Evolutionary conservation across 2,113 vertebrate species (phyloP).

Genomic region (Tursiops truncatus): DNA sequence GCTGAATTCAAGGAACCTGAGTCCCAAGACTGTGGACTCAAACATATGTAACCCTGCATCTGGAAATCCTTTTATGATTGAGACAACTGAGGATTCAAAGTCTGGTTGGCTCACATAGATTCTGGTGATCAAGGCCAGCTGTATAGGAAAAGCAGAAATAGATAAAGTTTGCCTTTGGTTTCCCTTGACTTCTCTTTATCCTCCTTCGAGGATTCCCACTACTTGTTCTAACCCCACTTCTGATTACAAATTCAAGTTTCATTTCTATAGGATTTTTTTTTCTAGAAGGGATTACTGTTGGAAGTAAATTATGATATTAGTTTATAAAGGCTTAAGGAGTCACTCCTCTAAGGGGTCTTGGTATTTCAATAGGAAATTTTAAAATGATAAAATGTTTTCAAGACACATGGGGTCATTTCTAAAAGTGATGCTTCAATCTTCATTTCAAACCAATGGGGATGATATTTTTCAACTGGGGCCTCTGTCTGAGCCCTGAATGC

Average conservation of each 20-base stretch:
- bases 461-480: background rate
- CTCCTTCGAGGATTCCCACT: background rate
- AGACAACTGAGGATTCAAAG: background rate
- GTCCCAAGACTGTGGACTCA: background rate
- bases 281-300: background rate
- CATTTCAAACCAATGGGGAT: background rate
- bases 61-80: background rate
- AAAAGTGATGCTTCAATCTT: background rate
- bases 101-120: background rate
- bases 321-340: background rate
- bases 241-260: background rate
- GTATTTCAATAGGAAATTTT: background rate
- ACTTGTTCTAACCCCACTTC: background rate
- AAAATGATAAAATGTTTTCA: slow-evolving; percentile 14
- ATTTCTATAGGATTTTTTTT: background rate
- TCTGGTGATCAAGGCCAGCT: background rate
- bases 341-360: background rate
- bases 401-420: background rate
- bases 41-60: background rate
- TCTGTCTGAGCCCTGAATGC: background rate
- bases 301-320: background rate
- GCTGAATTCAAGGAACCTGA: background rate
- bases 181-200: background rate
- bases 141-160: background rate
- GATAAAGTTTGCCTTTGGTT: background rate